These are phyloP conservation scores for Clunio marinus DNA, from an alignment of 2,888 invertebrate species.

Conservation along the genomic window DNA sequence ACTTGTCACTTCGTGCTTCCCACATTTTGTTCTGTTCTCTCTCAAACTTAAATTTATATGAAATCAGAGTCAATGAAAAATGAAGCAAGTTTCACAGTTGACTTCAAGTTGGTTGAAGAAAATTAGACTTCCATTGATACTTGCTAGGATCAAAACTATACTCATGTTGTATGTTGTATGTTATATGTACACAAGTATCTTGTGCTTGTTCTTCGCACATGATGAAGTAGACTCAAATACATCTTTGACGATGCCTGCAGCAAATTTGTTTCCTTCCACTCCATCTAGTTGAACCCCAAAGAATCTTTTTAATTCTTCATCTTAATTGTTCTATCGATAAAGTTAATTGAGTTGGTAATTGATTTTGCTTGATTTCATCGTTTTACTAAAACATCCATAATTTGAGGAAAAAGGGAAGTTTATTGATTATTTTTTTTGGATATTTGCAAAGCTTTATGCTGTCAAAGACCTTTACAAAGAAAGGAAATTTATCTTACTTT, in stretches of 20 bases:
- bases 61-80: background rate
- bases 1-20: constrained; percentile 12
- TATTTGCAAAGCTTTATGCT: background rate
- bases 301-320: constrained; percentile 11
- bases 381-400: background rate
- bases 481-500: background rate
- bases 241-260: too few relatives aligned
- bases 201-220: too few relatives aligned
- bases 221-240: too few relatives aligned
- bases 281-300: background rate
- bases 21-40: too few relatives aligned
- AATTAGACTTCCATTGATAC: background rate
- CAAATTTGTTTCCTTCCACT: background rate
- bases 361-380: constrained; percentile 17
- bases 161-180: too few relatives aligned
- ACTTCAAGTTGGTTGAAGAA: too few relatives aligned
- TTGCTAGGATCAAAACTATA: background rate
- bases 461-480: background rate
- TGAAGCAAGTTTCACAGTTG: background rate
- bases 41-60: too few relatives aligned
- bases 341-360: constrained; percentile 34
- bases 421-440: background rate
- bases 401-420: background rate
- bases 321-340: constrained; percentile 17
- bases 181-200: too few relatives aligned